Conservation (phyloP, 35 echinoderm and acorn worm species). For the Chiridota heheva region DNA sequence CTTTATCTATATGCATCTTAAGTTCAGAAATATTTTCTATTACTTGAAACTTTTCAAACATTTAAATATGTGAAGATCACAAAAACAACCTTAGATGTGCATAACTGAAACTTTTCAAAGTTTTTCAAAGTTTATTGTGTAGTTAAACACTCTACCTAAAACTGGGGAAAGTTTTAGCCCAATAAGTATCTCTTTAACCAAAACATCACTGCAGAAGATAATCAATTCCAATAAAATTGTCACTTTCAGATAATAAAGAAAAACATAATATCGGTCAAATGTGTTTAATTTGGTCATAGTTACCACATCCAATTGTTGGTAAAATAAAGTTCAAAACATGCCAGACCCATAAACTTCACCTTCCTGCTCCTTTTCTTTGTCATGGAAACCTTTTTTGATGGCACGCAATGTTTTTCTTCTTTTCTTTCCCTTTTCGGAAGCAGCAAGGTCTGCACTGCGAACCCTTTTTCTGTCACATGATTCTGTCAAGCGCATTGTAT, state of each 20-base stretch:
- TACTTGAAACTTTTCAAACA: background rate
- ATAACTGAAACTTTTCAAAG: background rate
- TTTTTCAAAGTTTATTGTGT: constrained; percentile 7
- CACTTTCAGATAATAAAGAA: background rate
- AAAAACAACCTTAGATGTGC: background rate
- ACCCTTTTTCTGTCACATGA: no score
- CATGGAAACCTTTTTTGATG: constrained; percentile 12
- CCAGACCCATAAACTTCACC: constrained; percentile 1
- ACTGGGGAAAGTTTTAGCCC: constrained; percentile 11
- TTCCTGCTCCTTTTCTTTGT: constrained; percentile 15
- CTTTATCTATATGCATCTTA: no score
- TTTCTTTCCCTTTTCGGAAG: no score
- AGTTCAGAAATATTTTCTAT: background rate
- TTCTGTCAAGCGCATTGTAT: no score
- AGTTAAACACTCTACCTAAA: background rate
- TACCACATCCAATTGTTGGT: background rate
- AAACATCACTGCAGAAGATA: background rate
- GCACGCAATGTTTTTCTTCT: background rate
- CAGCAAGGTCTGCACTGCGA: no score
- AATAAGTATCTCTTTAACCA: background rate
- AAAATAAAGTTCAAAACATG: background rate
- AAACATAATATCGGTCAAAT: background rate
- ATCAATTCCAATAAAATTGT: background rate
- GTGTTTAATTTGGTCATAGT: constrained; percentile 7
- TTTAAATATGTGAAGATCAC: background rate